phyloP scores from a whole-genome alignment of 2,888 invertebrate genomes.

The Diogma glabrata region DNA sequence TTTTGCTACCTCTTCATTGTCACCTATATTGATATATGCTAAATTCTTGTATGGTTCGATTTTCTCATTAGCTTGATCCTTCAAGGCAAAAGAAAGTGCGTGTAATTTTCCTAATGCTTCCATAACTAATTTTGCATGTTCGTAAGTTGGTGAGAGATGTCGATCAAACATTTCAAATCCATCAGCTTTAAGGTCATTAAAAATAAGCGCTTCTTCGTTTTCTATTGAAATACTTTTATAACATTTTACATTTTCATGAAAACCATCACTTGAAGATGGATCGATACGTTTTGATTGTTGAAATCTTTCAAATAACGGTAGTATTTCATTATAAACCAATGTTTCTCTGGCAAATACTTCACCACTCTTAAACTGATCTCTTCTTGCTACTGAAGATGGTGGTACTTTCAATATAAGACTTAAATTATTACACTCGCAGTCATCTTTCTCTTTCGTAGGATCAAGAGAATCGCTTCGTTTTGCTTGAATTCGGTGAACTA shows the following conservation, averaged over 20 bases:
- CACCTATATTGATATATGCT: too few relatives aligned
- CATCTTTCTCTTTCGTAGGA: too few relatives aligned
- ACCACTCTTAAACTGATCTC: constrained; percentile 28
- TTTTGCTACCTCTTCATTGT: constrained; percentile 21
- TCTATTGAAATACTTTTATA: constrained; percentile 26
- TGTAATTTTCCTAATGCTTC: constrained; percentile 38
- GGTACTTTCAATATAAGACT: too few relatives aligned
- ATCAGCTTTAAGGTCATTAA: constrained; percentile 36
- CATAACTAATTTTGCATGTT: constrained; percentile 34
- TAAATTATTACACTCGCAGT: too few relatives aligned
- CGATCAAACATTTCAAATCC: constrained; percentile 38
- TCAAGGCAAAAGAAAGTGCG: constrained; percentile 37
- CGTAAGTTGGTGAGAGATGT: constrained; percentile 29
- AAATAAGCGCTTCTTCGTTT: constrained; percentile 35
- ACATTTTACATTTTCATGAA: constrained; percentile 25
- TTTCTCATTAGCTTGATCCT: constrained; percentile 13
- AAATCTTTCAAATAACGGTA: constrained; percentile 25
- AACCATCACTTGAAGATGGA: constrained; percentile 20
- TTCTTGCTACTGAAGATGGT: constrained; percentile 25
- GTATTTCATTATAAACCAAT: constrained; percentile 26
- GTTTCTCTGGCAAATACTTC: constrained; percentile 28
- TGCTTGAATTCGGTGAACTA: too few relatives aligned
- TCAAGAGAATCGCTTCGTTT: too few relatives aligned
- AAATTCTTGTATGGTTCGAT: too few relatives aligned
- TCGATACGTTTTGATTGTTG: constrained; percentile 25